Base-by-base conservation (phyloP, 37 sponge, comb jelly and placozoan species). In the Dysidea cf. avara region DNA sequence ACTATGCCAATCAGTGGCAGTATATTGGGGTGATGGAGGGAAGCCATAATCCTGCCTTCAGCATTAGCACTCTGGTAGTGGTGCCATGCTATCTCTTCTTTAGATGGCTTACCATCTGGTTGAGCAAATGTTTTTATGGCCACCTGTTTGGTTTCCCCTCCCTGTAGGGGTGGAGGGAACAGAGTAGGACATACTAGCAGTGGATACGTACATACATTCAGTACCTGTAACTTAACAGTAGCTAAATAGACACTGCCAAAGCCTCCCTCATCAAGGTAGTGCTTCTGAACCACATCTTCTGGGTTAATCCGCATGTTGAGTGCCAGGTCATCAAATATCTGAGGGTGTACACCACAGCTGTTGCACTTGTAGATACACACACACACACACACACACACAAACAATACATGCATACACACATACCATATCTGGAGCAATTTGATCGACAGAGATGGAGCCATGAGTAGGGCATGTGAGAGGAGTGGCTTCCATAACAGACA, bases 391-490 rank as follows among this genome's bases (percentile, higher is more conserved):
- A n/a, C n/a, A n/a, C n/a, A n/a, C n/a, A n/a, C n/a, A n/a, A n/a
- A n/a, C n/a, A n/a, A n/a, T n/a, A n/a, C n/a, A n/a, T n/a, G n/a
- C n/a, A n/a, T 7, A 30, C n/a, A n/a, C 3, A 43, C 81, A 65
- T 32, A 90, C 91, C 83, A 91, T 63, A 68, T 91, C 92, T 11
- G 92, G 92, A 40, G 88, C 83, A 0, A 86, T 67, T 6, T 71
- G 61, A 53, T 69, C 64, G 1, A 91, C 67, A 2, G 56, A 32
- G 0, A 82, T 20, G 12, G 29, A 3, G 0, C 89, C 89, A 64
- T 91, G 88, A 12, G 16, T 31, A 9, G 87, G 83, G 35, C 87
- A 87, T 18, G 39, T 14, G 31, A 87, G 54, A 12, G 20, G 33
- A 54, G 22, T 39, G 2, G 46, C 69, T 14, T 56, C 24, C 0